These are phyloP conservation scores for Lochmaea crataegi DNA, from an alignment of 2,888 invertebrate genomes.

Conservation along the genomic window DNA sequence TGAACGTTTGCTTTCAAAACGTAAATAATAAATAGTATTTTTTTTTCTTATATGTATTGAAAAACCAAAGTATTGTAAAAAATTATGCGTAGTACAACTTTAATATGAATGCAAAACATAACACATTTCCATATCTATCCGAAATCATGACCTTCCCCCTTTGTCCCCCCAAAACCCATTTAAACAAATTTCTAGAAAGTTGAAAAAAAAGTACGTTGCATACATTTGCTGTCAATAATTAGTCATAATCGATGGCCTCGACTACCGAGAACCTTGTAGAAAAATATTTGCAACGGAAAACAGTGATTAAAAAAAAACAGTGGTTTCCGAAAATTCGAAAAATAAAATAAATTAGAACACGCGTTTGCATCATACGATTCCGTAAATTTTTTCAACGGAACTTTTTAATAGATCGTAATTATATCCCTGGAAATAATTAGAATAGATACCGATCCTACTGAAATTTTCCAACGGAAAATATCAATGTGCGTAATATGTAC, in stretches of 20 bases:
- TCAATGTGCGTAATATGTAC: too few relatives aligned
- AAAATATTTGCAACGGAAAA: background rate
- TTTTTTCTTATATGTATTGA: too few relatives aligned
- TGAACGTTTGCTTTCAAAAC: too few relatives aligned
- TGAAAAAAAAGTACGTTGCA: background rate
- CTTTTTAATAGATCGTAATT: background rate
- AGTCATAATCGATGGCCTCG: background rate
- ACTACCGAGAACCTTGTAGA: background rate
- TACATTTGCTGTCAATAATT: background rate
- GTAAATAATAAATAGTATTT: too few relatives aligned
- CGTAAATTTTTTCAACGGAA: background rate
- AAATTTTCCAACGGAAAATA: slow-evolving; percentile 5
- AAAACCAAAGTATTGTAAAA: too few relatives aligned
- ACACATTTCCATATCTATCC: too few relatives aligned
- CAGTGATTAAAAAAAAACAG: background rate
- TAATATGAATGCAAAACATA: too few relatives aligned
- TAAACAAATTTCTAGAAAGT: too few relatives aligned
- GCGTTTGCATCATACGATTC: background rate
- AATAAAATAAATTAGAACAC: background rate
- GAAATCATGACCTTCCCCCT: too few relatives aligned
- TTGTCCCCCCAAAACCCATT: too few relatives aligned
- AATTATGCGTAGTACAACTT: too few relatives aligned
- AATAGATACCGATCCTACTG: background rate
- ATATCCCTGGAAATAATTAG: background rate
- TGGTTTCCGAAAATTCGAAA: background rate